Base-by-base conservation (phyloP, 2,113 vertebrate species). In the Pteruthius melanotis region DNA sequence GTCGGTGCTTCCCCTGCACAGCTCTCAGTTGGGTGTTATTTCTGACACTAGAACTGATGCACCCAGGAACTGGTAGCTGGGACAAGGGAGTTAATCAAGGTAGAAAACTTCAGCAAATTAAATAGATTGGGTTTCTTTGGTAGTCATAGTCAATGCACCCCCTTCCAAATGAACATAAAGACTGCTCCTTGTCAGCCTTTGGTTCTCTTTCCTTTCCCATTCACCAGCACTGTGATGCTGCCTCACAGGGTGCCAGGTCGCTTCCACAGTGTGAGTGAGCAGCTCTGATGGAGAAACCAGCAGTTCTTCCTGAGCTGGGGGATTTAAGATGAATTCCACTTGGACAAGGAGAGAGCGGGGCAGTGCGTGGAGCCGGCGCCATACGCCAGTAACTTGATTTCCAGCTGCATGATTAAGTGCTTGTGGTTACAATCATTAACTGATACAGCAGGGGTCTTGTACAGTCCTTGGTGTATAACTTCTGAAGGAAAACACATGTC, bases 121-220 rank as follows among this genome's bases (percentile, higher is more conserved):
- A 7, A 3, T 30, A 39, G 53, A 27, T 68, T 82, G 26, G 14
- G 24, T 31, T 61, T 68, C 60, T 61, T 49, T 61, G n/a, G 35
- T 76, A 45, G 15, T 76, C 30, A 22, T 1, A 61, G n/a, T 23
- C 40, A 30, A 13, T 11, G 45, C 64, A 47, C 64, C 10, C 11
- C 35, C 23, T 81, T 77, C 17, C 57, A 75, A 24, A 3, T 6
- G 24, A 47, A 57, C 6, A n/a, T 10, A 68, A 69, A 35, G 28
- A 13, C 22, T 75, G 23, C 2, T 2, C 30, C 4, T 16, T 0
- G 0, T 6, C 23, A 7, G 10, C 9, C 28, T 35, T 31, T 9
- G 56, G 40, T 26, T 37, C 63, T 16, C 4, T 83, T 72, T 52
- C 30, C 60, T 52, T 49, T 70, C 54, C 11, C 35, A 9, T 40